A percentile compares a stretch with the other conserved stretches of the same genome.
phyloP scores from a whole-genome alignment of 2,888 invertebrate genomes.

The Ectropis crepuscularia region DNA sequence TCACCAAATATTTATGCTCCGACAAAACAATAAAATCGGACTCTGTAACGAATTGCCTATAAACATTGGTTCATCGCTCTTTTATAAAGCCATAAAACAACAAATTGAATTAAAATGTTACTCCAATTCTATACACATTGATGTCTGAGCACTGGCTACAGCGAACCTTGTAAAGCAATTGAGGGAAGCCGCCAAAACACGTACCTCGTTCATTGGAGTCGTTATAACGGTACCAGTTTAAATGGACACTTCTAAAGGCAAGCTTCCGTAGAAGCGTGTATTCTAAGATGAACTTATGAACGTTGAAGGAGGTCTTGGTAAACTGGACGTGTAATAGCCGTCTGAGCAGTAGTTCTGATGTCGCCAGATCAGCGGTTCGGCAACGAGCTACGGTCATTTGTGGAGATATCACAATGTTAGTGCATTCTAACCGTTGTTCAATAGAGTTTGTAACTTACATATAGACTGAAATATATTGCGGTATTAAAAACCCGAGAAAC shows the following conservation, averaged over 20 bases:
- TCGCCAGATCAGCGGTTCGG: constrained; percentile 76
- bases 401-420: constrained; percentile 62
- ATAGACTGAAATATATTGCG: neutral
- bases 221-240: constrained; percentile 62
- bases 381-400: constrained; percentile 67
- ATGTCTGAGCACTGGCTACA: constrained; percentile 32
- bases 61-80: constrained; percentile 51
- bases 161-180: constrained; percentile 67
- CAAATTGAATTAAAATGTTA: constrained; percentile 41
- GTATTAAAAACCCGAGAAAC: neutral
- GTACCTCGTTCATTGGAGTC: constrained; percentile 76
- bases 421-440: constrained; percentile 42
- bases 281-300: constrained; percentile 40
- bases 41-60: constrained; percentile 51
- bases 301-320: constrained; percentile 56
- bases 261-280: constrained; percentile 7
- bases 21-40: constrained; percentile 55
- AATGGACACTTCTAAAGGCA: constrained; percentile 8
- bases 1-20: constrained; percentile 48
- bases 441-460: constrained; percentile 9
- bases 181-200: constrained; percentile 77
- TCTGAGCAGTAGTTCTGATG: constrained; percentile 71
- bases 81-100: constrained; percentile 42
- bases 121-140: constrained; percentile 18
- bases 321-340: constrained; percentile 65